phyloP scores from a whole-genome alignment of 2,113 vertebrate species.

The Eudorcas thomsonii region DNA sequence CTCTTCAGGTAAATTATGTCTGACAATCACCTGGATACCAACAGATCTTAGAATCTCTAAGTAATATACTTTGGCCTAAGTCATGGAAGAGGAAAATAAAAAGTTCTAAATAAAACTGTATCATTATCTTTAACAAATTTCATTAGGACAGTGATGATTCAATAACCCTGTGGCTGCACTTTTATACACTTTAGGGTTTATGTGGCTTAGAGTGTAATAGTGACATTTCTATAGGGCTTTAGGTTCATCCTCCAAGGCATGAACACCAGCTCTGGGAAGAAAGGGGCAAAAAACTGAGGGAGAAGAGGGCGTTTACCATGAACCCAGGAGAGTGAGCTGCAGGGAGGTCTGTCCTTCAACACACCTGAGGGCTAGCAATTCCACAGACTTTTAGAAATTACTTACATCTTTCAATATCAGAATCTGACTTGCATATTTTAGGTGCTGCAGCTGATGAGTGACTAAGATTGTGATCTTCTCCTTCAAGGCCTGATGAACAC shows the following conservation, averaged over 20 bases:
- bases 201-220: not conserved
- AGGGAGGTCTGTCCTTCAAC: too few relatives aligned
- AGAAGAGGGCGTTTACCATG: too few relatives aligned
- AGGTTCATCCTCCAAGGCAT: not conserved
- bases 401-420: too few relatives aligned
- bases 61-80: not conserved
- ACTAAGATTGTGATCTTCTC: too few relatives aligned
- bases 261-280: not conserved
- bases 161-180: not conserved
- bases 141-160: not conserved
- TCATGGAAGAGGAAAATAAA: not conserved
- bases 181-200: not conserved
- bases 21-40: not conserved
- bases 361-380: too few relatives aligned
- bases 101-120: not conserved
- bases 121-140: not conserved
- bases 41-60: not conserved
- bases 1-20: accelerated
- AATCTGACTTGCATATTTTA: too few relatives aligned
- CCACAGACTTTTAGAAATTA: too few relatives aligned
- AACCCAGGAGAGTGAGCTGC: too few relatives aligned
- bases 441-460: too few relatives aligned
- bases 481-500: too few relatives aligned
- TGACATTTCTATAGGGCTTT: not conserved
- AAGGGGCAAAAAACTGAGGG: too few relatives aligned